phyloP scores from a whole-genome alignment of 2,797 vertebrate genomes.

The Percopsis omiscomaycus region DNA sequence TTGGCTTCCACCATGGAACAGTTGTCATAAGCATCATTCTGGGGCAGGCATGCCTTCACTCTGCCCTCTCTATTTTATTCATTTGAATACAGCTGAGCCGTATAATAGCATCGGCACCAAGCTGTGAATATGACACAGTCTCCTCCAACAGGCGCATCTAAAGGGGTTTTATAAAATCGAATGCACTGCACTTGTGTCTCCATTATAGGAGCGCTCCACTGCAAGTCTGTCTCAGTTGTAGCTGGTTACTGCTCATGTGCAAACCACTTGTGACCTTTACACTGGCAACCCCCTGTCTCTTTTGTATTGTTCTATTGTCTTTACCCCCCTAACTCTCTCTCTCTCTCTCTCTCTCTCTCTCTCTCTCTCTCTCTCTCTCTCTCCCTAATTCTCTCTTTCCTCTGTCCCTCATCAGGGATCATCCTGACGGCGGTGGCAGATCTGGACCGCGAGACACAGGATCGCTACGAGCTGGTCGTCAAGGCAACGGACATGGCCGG shows the following conservation, averaged over 20 bases:
- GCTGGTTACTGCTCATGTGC: constrained; percentile 28
- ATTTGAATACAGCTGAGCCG: constrained; percentile 64
- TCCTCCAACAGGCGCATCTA: constrained; percentile 39
- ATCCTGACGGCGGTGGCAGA: constrained; percentile 95
- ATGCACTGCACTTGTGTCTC: constrained; percentile 45
- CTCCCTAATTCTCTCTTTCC: constrained; percentile 18
- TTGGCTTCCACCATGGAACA: constrained; percentile 13
- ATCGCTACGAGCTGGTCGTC: constrained; percentile 96
- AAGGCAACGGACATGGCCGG: constrained; percentile 98
- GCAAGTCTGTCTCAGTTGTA: constrained; percentile 42
- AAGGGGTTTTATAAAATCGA: constrained; percentile 40
- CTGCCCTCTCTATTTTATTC: constrained; percentile 61
- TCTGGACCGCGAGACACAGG: constrained; percentile 95
- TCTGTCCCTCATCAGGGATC: constrained; percentile 78
- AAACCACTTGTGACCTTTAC: constrained; percentile 46
- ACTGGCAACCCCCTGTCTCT: constrained; percentile 22
- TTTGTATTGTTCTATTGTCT: neutral
- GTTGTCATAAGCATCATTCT: constrained; percentile 36
- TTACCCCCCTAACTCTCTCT: neutral
- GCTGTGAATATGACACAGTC: constrained; percentile 53
- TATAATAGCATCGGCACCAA: constrained; percentile 52
- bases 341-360: neutral
- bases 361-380: constrained; percentile 13
- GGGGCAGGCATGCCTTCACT: constrained; percentile 50
- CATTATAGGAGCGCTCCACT: constrained; percentile 41